These are phyloP conservation scores for Cephalopachus bancanus DNA, from an alignment of 2,797 vertebrate species.

Conservation along the genomic window DNA sequence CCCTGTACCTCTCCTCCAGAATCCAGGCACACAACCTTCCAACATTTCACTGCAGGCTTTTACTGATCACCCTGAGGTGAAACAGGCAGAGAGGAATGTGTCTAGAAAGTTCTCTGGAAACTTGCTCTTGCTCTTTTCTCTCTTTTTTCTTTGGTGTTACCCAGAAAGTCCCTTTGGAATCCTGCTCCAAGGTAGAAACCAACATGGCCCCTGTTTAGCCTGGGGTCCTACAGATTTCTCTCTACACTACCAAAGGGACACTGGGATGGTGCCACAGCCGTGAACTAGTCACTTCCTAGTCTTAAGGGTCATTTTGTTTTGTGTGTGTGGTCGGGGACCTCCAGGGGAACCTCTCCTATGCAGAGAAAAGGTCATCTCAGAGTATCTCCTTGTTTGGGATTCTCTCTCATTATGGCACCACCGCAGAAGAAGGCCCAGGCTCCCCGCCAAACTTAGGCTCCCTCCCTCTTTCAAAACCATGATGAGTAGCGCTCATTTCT, in stretches of 20 bases:
- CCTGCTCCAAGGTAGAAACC: not conserved
- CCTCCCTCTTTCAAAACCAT: not conserved
- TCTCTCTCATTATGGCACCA: not conserved
- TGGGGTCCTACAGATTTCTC: not conserved
- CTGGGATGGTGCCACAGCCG: not conserved
- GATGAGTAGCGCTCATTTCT: not conserved
- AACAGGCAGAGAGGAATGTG: not conserved
- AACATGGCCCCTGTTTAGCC: not conserved
- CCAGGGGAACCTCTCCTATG: not conserved
- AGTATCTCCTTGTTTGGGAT: not conserved
- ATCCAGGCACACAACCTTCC: not conserved
- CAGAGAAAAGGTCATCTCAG: not conserved
- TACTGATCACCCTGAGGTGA: not conserved
- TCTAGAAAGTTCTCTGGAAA: conserved; percentile 39
- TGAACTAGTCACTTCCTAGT: not conserved
- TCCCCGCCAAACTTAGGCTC: not conserved
- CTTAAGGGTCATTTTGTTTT: not conserved
- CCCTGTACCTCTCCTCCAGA: not conserved
- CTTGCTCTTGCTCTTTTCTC: not conserved
- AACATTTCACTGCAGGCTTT: not conserved
- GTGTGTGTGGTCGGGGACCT: not conserved
- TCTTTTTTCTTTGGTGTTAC: not conserved
- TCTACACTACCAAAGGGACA: not conserved
- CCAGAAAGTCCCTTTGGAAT: not conserved
- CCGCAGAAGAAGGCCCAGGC: not conserved